Conservation (phyloP, 2,797 vertebrate species). For the Hoplostethus mediterraneus region DNA sequence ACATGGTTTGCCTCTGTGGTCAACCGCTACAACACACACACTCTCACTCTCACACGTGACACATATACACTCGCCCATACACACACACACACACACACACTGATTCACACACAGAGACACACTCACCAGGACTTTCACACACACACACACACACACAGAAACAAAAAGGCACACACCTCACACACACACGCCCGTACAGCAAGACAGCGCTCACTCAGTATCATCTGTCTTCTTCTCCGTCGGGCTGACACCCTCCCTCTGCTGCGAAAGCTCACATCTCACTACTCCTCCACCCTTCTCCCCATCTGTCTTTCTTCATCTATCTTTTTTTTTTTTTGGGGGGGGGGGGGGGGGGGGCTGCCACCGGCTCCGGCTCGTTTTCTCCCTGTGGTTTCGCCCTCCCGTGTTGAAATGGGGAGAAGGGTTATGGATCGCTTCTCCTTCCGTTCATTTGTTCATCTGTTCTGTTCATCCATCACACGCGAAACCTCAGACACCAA, state of each 20-base stretch:
- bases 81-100: slow-evolving; percentile 6
- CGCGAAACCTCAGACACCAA: background rate
- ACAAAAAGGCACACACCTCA: slow-evolving; percentile 7
- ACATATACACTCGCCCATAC: no score
- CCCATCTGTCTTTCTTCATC: slow-evolving; percentile 9
- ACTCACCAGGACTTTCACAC: background rate
- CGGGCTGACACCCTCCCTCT: background rate
- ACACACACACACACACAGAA: slow-evolving; percentile 42
- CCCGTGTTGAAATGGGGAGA: no score
- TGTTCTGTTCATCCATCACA: slow-evolving; percentile 2
- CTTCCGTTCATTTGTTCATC: background rate
- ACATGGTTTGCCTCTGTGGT: slow-evolving; percentile 10
- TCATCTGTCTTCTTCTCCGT: slow-evolving; percentile 28
- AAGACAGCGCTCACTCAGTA: background rate
- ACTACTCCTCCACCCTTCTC: background rate
- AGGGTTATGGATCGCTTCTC: background rate
- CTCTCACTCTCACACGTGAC: background rate
- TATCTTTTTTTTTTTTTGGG: background rate
- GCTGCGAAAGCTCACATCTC: background rate
- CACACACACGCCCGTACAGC: background rate
- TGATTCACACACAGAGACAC: slow-evolving; percentile 11
- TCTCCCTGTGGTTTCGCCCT: background rate
- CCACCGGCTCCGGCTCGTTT: background rate
- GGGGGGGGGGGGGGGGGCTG: no score
- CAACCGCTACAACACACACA: background rate